phyloP scores from a whole-genome alignment of 2,888 invertebrate genomes.

The Sesia apiformis region DNA sequence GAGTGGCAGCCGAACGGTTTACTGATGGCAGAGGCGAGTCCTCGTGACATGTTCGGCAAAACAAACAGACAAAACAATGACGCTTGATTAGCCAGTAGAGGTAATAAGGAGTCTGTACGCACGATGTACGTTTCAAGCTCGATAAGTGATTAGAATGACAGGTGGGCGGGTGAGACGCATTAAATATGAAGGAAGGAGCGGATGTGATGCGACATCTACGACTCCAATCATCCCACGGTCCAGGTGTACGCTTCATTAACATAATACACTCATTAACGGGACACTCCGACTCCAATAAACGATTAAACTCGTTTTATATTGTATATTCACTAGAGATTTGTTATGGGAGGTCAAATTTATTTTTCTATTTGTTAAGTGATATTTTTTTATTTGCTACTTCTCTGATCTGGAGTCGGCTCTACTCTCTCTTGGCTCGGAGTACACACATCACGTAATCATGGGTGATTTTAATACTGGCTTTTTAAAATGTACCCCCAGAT shows the following conservation, averaged over 20 bases:
- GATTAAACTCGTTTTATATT: neutral
- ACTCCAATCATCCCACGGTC: constrained; percentile 19
- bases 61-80: constrained; percentile 38
- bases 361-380: too few relatives aligned
- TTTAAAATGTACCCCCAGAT: too few relatives aligned
- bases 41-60: constrained; percentile 33
- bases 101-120: too few relatives aligned
- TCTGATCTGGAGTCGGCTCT: too few relatives aligned
- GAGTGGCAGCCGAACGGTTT: constrained; percentile 31
- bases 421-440: too few relatives aligned
- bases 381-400: too few relatives aligned
- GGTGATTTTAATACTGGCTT: too few relatives aligned
- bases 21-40: constrained; percentile 9
- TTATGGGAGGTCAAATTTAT: too few relatives aligned
- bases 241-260: constrained; percentile 52
- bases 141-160: too few relatives aligned
- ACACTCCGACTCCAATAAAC: constrained; percentile 24
- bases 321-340: neutral
- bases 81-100: constrained; percentile 22
- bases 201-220: constrained; percentile 5
- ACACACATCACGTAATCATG: too few relatives aligned
- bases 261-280: constrained; percentile 60
- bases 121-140: too few relatives aligned
- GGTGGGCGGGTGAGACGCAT: too few relatives aligned
- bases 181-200: neutral